Conservation (phyloP, 2,797 vertebrate species). For the Liparis tanakae region DNA sequence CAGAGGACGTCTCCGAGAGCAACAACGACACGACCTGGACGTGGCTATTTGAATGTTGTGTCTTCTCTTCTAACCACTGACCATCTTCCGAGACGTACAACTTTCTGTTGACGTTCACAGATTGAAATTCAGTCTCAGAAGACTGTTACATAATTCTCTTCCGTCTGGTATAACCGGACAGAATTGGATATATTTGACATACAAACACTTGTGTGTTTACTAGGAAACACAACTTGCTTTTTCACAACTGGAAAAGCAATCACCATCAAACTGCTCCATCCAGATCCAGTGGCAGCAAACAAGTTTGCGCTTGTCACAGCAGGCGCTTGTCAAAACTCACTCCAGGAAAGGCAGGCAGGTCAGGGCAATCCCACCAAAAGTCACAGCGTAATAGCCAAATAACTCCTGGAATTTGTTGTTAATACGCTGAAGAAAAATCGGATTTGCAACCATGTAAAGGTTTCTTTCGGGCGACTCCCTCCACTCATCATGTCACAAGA, state of each 20-base stretch:
- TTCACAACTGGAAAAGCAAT: neutral
- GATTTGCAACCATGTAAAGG: neutral
- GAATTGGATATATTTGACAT: neutral
- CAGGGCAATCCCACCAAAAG: conserved; percentile 4
- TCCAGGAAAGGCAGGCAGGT: conserved; percentile 25
- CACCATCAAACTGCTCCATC: conserved; percentile 7
- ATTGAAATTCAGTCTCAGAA: neutral
- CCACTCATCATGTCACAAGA: conserved; percentile 24
- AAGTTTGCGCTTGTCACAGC: conserved; percentile 38
- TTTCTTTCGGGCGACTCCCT: neutral
- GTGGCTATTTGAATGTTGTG: neutral
- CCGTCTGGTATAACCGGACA: neutral
- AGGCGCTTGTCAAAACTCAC: conserved; percentile 26
- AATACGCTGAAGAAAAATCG: neutral
- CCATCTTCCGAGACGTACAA: neutral
- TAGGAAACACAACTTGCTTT: neutral
- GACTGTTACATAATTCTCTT: neutral
- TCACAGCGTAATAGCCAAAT: conserved; percentile 3
- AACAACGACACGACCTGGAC: neutral
- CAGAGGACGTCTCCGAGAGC: neutral
- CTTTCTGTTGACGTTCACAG: conserved; percentile 1
- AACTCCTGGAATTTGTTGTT: neutral
- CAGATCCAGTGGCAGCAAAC: conserved; percentile 29
- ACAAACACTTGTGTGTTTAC: neutral
- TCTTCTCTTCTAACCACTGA: neutral